Conservation (phyloP, 2,888 invertebrate species). For the Lucinisca nassula region DNA sequence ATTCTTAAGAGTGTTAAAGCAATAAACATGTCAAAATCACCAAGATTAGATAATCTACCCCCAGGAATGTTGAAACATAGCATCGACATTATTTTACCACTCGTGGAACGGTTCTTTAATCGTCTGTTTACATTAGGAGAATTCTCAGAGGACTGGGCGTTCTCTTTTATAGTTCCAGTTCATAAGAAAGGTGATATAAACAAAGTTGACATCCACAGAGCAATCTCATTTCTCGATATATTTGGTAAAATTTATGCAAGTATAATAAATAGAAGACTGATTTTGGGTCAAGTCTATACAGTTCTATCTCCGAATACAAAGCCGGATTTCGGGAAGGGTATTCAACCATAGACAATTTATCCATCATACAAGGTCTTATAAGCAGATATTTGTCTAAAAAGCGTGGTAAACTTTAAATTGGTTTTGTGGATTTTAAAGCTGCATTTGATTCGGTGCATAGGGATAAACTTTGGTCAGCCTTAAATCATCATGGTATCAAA, state of each 20-base stretch:
- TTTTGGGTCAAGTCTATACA: neutral
- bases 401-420: neutral
- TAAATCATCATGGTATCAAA: neutral
- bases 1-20: neutral
- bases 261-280: neutral
- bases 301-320: neutral
- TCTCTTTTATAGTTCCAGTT: too few species aligned
- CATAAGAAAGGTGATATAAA: neutral
- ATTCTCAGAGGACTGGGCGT: too few species aligned
- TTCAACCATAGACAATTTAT: neutral
- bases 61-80: too few species aligned
- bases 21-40: neutral
- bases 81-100: too few species aligned
- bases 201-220: neutral
- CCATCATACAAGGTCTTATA: neutral
- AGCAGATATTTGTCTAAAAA: neutral
- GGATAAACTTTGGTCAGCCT: neutral
- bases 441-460: neutral
- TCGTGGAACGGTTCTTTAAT: too few species aligned
- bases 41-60: too few species aligned
- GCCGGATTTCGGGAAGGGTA: conserved; percentile 13
- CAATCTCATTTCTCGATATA: neutral
- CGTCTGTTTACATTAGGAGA: too few species aligned
- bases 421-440: neutral
- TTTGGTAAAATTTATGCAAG: conserved; percentile 1